Evolutionary conservation across 1,140 invertebrate species (phyloP).

Genomic region (Wiebesia pumilae): DNA sequence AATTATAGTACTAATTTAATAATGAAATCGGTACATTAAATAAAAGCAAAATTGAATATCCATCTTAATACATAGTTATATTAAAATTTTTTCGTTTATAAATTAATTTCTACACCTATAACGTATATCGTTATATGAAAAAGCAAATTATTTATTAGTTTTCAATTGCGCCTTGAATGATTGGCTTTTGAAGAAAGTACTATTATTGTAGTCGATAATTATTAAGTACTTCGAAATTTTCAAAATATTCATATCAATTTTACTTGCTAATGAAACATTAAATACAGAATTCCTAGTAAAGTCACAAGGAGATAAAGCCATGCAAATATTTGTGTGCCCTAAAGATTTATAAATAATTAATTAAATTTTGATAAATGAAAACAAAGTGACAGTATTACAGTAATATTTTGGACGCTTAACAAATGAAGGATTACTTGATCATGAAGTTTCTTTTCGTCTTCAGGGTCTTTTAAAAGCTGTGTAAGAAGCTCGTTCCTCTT

Average conservation of each 20-base stretch:
- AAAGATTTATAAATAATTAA: neutral
- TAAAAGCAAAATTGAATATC: too few relatives aligned
- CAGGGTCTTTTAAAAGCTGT: constrained; percentile 83
- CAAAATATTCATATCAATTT: too few relatives aligned
- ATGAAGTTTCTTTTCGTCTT: constrained; percentile 63
- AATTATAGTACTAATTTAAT: too few relatives aligned
- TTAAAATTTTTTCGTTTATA: too few relatives aligned
- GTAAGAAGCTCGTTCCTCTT: constrained; percentile 85
- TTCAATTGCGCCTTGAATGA: neutral
- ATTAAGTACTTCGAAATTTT: neutral
- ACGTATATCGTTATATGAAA: too few relatives aligned
- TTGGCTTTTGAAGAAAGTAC: neutral
- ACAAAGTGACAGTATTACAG: neutral
- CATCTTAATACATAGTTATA: too few relatives aligned
- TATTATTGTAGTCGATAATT: neutral
- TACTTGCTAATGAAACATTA: too few relatives aligned
- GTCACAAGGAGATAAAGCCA: neutral
- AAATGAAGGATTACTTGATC: constrained; percentile 22
- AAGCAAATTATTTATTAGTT: too few relatives aligned
- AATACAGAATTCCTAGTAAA: too few relatives aligned
- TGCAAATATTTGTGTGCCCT: neutral
- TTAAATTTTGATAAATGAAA: neutral
- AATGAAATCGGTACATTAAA: too few relatives aligned
- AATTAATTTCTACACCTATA: too few relatives aligned
- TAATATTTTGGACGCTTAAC: neutral